Conservation (phyloP, 2,113 vertebrate genomes). For the Oryctolagus cuniculus region DNA sequence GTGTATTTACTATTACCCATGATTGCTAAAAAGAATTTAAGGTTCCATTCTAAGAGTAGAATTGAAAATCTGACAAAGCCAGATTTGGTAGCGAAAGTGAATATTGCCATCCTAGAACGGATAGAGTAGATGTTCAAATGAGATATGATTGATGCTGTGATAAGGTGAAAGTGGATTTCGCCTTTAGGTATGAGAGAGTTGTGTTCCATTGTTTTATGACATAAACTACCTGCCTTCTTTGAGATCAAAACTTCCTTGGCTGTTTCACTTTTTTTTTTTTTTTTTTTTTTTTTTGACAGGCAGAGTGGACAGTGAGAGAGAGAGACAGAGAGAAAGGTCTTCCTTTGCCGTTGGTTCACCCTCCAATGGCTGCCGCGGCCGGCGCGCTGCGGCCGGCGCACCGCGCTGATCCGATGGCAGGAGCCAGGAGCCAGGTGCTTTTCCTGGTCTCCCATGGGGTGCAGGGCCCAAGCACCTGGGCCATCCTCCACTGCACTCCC, state of each 20-base stretch:
- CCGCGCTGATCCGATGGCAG: no score
- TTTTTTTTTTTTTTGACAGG: no score
- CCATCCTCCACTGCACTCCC: no score
- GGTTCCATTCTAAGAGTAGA: neutral
- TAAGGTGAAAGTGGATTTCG: neutral
- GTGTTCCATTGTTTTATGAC: neutral
- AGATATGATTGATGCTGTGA: neutral
- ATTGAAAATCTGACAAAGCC: slow-evolving; percentile 13
- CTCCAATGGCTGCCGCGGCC: no score
- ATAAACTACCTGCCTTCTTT: neutral
- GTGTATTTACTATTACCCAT: neutral
- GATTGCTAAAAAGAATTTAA: neutral
- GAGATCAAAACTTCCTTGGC: neutral
- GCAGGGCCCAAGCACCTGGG: no score
- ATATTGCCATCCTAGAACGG: neutral
- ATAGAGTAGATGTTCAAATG: neutral
- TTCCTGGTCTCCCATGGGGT: no score
- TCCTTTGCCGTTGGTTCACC: no score
- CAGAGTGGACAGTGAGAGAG: no score
- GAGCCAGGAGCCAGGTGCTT: no score
- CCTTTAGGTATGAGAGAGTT: neutral
- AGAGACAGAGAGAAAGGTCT: no score
- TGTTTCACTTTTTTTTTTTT: slow-evolving; percentile 52
- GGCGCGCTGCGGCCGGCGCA: no score
- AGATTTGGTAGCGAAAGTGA: neutral